Percentiles rank a stretch among this genome's conserved stretches.
Evolutionary conservation across 2,113 vertebrate genomes (phyloP).

Genomic region (Callipepla squamata): DNA sequence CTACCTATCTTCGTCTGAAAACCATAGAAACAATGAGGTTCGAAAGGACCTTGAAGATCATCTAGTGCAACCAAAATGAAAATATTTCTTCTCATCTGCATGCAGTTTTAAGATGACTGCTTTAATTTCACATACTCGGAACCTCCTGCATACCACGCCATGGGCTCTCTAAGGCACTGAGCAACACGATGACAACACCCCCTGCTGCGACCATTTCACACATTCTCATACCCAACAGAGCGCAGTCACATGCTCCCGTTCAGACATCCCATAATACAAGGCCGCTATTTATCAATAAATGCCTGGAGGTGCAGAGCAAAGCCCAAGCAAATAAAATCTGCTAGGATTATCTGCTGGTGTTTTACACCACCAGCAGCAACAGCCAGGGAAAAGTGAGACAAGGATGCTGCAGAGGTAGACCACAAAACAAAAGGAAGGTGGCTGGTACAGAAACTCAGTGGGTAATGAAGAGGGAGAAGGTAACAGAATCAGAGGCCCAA

Average conservation of each 20-base stretch:
- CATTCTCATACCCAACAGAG: background rate
- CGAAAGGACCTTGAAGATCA: too few species aligned
- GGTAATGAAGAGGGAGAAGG: background rate
- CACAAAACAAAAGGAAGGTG: background rate
- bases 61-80: background rate
- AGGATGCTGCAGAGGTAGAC: background rate
- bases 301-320: slow-evolving; percentile 36
- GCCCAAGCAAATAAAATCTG: slow-evolving; percentile 20
- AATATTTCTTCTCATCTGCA: background rate
- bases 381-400: background rate
- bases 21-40: too few species aligned
- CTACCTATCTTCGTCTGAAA: background rate
- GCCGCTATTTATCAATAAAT: slow-evolving; percentile 57
- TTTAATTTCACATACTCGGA: background rate
- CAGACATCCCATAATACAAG: slow-evolving; percentile 52
- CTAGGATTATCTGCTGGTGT: background rate
- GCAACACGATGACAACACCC: background rate
- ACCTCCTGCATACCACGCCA: background rate
- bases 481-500: background rate
- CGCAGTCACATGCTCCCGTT: slow-evolving; percentile 35
- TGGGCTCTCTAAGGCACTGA: background rate
- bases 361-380: background rate
- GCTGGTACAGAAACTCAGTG: background rate
- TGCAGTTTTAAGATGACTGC: background rate
- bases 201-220: background rate